Percentiles rank a stretch among this genome's conserved stretches.
These are phyloP conservation scores for Catotricha subobsoleta DNA, from an alignment of 2,888 invertebrate species.

Conservation along the genomic window DNA sequence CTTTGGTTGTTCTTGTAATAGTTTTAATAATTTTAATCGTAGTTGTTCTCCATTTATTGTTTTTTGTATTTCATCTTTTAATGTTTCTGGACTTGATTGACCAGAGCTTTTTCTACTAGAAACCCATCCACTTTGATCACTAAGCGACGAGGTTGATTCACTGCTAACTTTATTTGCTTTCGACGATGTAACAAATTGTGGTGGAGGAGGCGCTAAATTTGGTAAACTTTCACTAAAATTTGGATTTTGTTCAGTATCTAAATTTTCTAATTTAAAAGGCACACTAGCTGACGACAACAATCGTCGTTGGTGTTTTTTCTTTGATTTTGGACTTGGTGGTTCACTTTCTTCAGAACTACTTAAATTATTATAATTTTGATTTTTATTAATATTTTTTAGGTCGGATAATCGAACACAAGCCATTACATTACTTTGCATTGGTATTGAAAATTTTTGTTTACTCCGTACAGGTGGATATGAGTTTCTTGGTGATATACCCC, in stretches of 20 bases:
- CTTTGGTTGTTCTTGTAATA: constrained; percentile 29
- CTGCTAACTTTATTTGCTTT: constrained; percentile 26
- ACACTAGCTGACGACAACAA: constrained; percentile 40
- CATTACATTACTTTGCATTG: constrained; percentile 7
- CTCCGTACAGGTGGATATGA: constrained; percentile 42
- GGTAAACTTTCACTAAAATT: constrained; percentile 54
- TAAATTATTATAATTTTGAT: constrained; percentile 16
- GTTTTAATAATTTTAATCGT: constrained; percentile 43
- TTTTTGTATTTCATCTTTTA: constrained; percentile 20
- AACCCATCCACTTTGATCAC: constrained; percentile 74
- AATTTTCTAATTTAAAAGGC: constrained; percentile 42
- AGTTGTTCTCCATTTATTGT: constrained; percentile 46
- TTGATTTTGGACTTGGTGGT: constrained; percentile 34
- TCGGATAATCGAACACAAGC: constrained; percentile 30
- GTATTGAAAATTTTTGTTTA: constrained; percentile 30
- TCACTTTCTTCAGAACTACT: constrained; percentile 36
- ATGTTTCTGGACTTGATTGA: constrained; percentile 40
- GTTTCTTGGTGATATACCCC: constrained; percentile 41
- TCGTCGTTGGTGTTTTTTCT: constrained; percentile 15
- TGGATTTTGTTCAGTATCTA: constrained; percentile 16
- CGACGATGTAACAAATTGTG: constrained; percentile 39
- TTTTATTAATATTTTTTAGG: not conserved
- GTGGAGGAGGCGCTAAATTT: constrained; percentile 42
- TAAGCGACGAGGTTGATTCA: constrained; percentile 47
- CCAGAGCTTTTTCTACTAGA: constrained; percentile 54